These are phyloP conservation scores for Himalopsyche kuldschensis DNA, from an alignment of 2,888 invertebrate genomes.

Conservation along the genomic window DNA sequence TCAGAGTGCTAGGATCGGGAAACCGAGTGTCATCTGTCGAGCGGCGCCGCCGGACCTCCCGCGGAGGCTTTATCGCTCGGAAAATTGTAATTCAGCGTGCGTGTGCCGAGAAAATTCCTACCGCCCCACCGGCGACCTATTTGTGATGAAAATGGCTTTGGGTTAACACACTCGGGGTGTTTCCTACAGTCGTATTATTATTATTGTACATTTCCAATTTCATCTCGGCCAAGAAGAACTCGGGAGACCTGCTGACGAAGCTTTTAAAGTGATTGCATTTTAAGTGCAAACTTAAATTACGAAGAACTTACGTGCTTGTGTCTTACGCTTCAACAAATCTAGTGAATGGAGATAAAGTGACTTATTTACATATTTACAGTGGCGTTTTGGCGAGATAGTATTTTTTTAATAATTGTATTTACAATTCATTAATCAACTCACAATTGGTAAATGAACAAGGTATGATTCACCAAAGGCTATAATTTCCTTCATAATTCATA, in stretches of 20 bases:
- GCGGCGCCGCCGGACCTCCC: background rate
- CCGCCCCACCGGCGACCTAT: constrained; percentile 10
- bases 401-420: no score
- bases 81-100: constrained; percentile 30
- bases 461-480: no score
- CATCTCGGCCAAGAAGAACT: background rate
- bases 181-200: background rate
- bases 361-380: no score
- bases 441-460: no score
- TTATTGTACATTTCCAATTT: background rate
- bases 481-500: no score
- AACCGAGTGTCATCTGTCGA: background rate
- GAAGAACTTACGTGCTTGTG: background rate
- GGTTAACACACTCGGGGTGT: background rate
- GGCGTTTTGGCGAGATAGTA: no score
- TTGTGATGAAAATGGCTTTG: constrained; percentile 14
- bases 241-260: background rate
- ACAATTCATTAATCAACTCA: no score
- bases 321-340: no score
- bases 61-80: constrained; percentile 22
- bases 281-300: background rate
- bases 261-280: background rate
- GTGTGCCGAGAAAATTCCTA: constrained; percentile 16
- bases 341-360: no score
- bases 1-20: background rate